These are phyloP conservation scores for Eupithecia vulgata DNA, from an alignment of 2,888 invertebrate species.

Conservation along the genomic window DNA sequence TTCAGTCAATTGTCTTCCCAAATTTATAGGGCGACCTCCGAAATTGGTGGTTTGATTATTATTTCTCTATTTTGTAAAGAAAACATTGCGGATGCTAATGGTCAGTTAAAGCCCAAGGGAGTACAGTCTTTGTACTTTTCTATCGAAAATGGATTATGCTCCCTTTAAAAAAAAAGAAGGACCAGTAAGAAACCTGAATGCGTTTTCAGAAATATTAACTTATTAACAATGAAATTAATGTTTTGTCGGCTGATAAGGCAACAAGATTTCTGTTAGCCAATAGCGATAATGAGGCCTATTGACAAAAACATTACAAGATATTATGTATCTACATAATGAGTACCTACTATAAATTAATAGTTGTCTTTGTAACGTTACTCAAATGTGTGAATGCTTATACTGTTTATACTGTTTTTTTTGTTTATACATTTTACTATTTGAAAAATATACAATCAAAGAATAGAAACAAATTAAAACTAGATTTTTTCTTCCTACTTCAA, in stretches of 20 bases:
- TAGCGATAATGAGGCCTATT: background rate
- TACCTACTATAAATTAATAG: background rate
- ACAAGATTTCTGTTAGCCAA: background rate
- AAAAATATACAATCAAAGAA: background rate
- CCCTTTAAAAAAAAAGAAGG: background rate
- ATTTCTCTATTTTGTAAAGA: background rate
- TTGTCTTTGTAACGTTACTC: background rate
- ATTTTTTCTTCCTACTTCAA: background rate
- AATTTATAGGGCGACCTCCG: constrained; percentile 14
- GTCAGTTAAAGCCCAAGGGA: background rate
- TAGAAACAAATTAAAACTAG: background rate
- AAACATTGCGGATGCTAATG: background rate
- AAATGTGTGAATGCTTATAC: background rate
- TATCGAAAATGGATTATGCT: background rate
- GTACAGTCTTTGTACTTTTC: background rate
- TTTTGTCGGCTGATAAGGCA: background rate
- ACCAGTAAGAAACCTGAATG: background rate
- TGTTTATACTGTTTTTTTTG: too few species aligned
- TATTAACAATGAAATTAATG: background rate
- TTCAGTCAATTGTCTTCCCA: constrained; percentile 19
- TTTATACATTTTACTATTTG: too few species aligned
- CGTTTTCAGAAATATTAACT: background rate
- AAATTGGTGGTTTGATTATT: background rate
- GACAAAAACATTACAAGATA: background rate
- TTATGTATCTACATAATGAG: background rate